Conservation (phyloP, 2,888 invertebrate genomes). For the Desoria tigrina region DNA sequence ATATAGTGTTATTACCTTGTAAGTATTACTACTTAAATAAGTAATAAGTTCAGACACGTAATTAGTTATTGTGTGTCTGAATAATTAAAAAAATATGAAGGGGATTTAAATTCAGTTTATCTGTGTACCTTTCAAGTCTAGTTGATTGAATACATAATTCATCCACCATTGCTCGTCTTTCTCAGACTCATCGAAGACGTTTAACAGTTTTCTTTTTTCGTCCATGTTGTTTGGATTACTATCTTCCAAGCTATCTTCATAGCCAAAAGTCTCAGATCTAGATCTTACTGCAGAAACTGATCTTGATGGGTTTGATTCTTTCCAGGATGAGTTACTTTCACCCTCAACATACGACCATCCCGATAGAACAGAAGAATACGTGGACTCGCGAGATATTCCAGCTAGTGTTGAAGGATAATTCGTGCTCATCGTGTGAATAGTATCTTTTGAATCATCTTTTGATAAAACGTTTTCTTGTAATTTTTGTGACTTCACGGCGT, state of each 20-base stretch:
- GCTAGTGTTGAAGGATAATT: conserved; percentile 43
- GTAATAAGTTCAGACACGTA: no score
- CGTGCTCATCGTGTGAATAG: conserved; percentile 16
- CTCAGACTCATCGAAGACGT: neutral
- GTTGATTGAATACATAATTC: conserved; percentile 48
- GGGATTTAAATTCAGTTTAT: no score
- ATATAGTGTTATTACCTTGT: no score
- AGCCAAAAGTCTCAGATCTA: conserved; percentile 23
- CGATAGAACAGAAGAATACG: conserved; percentile 39
- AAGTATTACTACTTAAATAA: no score
- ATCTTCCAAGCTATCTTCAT: conserved; percentile 20
- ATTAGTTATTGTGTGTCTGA: no score
- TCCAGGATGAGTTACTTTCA: conserved; percentile 54
- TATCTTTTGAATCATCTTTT: conserved; percentile 14
- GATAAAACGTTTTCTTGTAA: neutral
- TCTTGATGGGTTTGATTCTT: conserved; percentile 20
- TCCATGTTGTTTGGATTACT: conserved; percentile 18
- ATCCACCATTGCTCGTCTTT: conserved; percentile 46
- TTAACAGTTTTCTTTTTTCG: conserved; percentile 4
- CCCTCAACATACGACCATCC: conserved; percentile 29
- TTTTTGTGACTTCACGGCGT: neutral
- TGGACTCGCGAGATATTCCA: conserved; percentile 43
- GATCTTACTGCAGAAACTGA: conserved; percentile 9
- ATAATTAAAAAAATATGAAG: no score
- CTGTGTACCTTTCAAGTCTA: conserved; percentile 36